Evolutionary conservation across 1,140 invertebrate genomes (phyloP).

Genomic region (Diorhabda carinulata): DNA sequence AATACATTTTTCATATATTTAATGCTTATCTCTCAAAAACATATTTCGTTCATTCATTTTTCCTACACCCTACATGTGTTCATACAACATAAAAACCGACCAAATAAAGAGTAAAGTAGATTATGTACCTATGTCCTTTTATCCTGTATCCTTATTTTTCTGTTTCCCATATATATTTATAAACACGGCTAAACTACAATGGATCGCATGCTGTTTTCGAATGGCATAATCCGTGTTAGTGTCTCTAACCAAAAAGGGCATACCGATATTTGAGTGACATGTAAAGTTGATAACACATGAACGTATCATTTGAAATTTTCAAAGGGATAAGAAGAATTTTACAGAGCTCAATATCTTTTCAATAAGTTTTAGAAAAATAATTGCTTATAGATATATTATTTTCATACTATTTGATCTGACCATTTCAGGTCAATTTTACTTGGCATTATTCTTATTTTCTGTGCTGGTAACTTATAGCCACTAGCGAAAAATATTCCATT

Average conservation of each 20-base stretch:
- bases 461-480: too few species aligned
- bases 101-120: conserved; percentile 8
- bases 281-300: not conserved
- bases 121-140: not conserved
- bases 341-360: too few species aligned
- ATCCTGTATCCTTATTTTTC: conserved; percentile 5
- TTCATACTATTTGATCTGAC: too few species aligned
- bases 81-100: not conserved
- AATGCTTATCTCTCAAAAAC: too few species aligned
- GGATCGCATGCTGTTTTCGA: conserved; percentile 9
- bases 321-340: not conserved
- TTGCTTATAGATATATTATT: too few species aligned
- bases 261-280: conserved; percentile 11
- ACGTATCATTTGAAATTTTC: not conserved
- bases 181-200: not conserved
- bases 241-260: conserved; percentile 5
- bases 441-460: too few species aligned
- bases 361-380: too few species aligned
- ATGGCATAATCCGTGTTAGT: conserved; percentile 10
- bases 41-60: too few species aligned
- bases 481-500: too few species aligned
- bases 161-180: conserved; percentile 7
- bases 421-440: too few species aligned
- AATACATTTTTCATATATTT: too few species aligned
- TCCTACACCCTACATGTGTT: too few species aligned